Base-by-base conservation (phyloP, 2,113 vertebrate genomes). In the Hirundichthys speculiger region DNA sequence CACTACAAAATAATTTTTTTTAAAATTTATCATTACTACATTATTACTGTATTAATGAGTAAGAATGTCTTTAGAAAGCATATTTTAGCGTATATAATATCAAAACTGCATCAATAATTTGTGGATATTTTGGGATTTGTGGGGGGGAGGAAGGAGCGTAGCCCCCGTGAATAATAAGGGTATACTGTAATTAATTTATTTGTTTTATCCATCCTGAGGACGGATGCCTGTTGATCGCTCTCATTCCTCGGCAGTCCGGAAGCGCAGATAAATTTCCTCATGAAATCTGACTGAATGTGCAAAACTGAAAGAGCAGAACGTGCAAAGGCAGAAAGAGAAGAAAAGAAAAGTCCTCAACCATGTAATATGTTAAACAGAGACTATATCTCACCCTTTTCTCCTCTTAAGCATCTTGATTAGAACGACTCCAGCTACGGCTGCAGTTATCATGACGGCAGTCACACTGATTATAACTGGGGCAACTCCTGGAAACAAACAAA, bases 351-450 rank as follows among this genome's bases (percentile, higher is more conserved):
- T 16, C 18, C 18, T 15, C 1, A 54, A 38, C 18, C 71, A 67
- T 77, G 80, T 73, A 72, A 40, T 15, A 4, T 5, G 27, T 41
- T 11, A 19, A 53, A 34, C n/a, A n/a, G n/a, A n/a, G n/a, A n/a
- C 3, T 10, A 13, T 11, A n/a, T 30, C 89, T 84, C 41, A 91
- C 90, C 90, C 90, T 77, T 87, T 90, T 67, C 25, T 89, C 53
- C 13, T 83, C 40, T 46, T 48, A 19, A 55, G 19, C 42, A 13
- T 53, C 49, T 38, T 67, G 57, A 47, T 1, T 16, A 56, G 12
- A 43, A 53, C 2, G 14, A 64, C 0, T 9, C 0, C 2, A 0
- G 18, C 0, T 42, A 45, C 6, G 27, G 2, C 9, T 13, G 0
- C 8, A 25, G 5, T 85, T 90, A 82, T 10, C 42, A 57, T 0